Evolutionary conservation across 2,113 vertebrate genomes (phyloP).

Genomic region (Scopus umbretta): DNA sequence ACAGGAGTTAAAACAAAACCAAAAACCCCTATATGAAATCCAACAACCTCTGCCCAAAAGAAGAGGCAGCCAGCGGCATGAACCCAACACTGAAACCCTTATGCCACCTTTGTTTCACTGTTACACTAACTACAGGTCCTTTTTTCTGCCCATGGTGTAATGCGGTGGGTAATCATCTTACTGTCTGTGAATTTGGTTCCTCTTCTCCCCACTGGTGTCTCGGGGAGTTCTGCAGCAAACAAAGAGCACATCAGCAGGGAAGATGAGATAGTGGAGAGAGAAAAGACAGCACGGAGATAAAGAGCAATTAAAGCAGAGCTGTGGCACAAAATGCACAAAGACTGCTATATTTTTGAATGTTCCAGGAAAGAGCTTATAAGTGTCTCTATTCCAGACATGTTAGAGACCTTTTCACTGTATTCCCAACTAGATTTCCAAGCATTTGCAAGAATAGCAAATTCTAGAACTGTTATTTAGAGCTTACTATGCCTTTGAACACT

Average conservation of each 20-base stretch:
- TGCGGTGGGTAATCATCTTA: conserved; percentile 54
- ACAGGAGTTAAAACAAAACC: neutral
- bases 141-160: neutral
- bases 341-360: neutral
- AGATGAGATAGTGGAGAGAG: neutral
- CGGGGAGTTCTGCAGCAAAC: conserved; percentile 77
- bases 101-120: neutral
- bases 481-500: neutral
- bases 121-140: neutral
- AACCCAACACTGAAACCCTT: neutral
- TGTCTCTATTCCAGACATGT: neutral
- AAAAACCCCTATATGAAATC: neutral
- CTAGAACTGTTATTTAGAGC: neutral
- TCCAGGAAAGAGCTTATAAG: neutral
- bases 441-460: neutral
- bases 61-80: neutral
- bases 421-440: neutral
- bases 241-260: conserved; percentile 48
- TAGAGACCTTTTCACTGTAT: neutral
- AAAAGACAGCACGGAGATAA: neutral
- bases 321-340: neutral
- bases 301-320: neutral
- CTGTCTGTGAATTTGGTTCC: conserved; percentile 79
- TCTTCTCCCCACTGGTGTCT: conserved; percentile 85
- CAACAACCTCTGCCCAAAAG: neutral